Conservation (phyloP, 2,113 vertebrate species). For the Callionymus lyra region DNA sequence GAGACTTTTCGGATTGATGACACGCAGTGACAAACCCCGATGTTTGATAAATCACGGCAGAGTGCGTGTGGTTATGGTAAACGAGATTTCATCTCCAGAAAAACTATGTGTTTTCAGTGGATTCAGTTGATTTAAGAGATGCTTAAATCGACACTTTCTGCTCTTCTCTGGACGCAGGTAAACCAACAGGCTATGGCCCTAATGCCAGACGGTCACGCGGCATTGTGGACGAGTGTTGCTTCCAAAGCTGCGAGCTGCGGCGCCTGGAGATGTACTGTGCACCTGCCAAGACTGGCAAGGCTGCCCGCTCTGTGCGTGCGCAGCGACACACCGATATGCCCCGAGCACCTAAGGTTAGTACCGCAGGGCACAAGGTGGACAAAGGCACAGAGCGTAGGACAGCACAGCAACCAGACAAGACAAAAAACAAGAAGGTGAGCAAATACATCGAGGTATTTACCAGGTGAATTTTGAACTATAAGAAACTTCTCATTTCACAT, state of each 20-base stretch:
- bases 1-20: no score
- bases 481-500: no score
- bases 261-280: constrained; percentile 98
- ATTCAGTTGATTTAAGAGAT: not conserved
- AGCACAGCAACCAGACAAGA: constrained; percentile 56
- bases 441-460: no score
- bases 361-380: constrained; percentile 45
- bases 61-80: no score
- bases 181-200: constrained; percentile 90
- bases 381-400: constrained; percentile 56
- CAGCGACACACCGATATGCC: constrained; percentile 92
- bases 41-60: no score
- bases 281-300: constrained; percentile 82
- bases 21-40: no score
- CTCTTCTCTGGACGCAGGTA: constrained; percentile 64
- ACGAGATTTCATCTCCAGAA: no score
- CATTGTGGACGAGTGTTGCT: constrained; percentile 98
- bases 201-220: constrained; percentile 83
- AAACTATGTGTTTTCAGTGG: no score
- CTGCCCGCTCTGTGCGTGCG: constrained; percentile 83
- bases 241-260: constrained; percentile 94
- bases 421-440: constrained; percentile 67
- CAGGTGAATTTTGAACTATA: no score
- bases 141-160: not conserved
- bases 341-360: constrained; percentile 82